phyloP scores from a whole-genome alignment of 30 jellyfish, hydroid and myxozoan species.

The Aurelia aurita region DNA sequence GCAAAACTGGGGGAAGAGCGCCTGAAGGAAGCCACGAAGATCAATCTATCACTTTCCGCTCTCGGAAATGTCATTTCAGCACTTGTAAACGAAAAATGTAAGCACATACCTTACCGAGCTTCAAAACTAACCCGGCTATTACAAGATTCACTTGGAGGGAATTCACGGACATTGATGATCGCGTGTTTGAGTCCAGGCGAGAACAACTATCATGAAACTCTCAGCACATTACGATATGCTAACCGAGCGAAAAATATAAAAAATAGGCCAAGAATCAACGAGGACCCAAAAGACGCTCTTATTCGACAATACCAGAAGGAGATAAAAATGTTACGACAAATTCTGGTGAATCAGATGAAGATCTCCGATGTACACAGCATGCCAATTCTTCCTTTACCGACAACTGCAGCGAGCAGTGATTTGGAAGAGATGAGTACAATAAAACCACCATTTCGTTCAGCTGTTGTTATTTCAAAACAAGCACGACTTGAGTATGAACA shows the following conservation, averaged over 20 bases:
- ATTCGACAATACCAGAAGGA: constrained; percentile 93
- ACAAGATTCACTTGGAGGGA: constrained; percentile 98
- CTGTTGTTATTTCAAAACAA: constrained; percentile 94
- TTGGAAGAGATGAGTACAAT: constrained; percentile 53
- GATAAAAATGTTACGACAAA: constrained; percentile 87
- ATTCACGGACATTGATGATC: constrained; percentile 93
- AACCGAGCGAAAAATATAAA: constrained; percentile 96
- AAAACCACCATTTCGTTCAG: constrained; percentile 85
- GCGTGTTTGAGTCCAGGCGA: constrained; percentile 99
- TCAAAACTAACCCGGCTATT: constrained; percentile 92
- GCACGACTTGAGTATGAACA: constrained; percentile 94
- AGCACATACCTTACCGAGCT: constrained; percentile 97
- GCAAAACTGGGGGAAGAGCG: constrained; percentile 93
- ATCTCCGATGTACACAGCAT: constrained; percentile 74
- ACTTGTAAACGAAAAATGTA: constrained; percentile 85
- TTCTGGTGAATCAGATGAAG: constrained; percentile 83
- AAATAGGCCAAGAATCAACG: constrained; percentile 91
- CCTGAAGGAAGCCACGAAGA: constrained; percentile 94
- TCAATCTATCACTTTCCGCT: constrained; percentile 93
- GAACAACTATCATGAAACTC: constrained; percentile 87
- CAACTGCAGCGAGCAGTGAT: constrained; percentile 55
- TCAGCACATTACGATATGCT: constrained; percentile 96
- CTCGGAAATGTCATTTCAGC: constrained; percentile 98
- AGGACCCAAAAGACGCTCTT: constrained; percentile 96
- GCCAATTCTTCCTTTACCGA: constrained; percentile 70